Evolutionary conservation across 2,113 vertebrate species (phyloP), one percentile per base, ranked within the genome.

Genomic region (Melanerpes aurifrons): DNA sequence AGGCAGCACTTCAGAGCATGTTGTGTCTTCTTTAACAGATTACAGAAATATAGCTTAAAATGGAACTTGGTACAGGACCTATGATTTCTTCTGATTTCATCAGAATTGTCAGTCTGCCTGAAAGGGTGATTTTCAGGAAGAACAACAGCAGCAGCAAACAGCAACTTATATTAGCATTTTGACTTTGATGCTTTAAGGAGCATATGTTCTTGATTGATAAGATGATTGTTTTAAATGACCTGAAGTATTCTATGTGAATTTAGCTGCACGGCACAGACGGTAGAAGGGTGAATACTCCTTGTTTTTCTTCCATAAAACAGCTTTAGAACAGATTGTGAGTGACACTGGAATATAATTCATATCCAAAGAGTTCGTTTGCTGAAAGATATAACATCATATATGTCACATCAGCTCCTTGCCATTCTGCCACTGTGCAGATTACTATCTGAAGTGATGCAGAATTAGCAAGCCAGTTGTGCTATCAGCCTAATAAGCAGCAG

Each of bases 161-260:
- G 35, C 67, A 94, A 83, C 25, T 90, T 73, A 53, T 24, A 70
- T 95, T 92, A 86, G 25, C 64, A 57, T 88, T 81, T 58, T 90
- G 76, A 90, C 82, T 93, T 94, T 88, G 86, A 92, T 78, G 69
- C n/a, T 81, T 94, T 92, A 56, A 25, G 7, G 16, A 92, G 18
- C 83, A 84, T 86, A 78, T 89, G 90, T 50, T 90, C 54, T 56
- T 56, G 22, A 66, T 69, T 95, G 67, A 29, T 62, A 95, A 76
- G 47, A 92, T 9, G 4, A 21, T 69, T 88, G 25, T 73, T 94
- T 78, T 47, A 93, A 86, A 93, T 92, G 76, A 94, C 74, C 29
- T 82, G n/a, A 79, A 66, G 32, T 89, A 76, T 62, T 84, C 35
- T 69, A 8, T 20, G 16, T 72, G 86, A 86, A 80, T 82, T 93